Base-by-base conservation (phyloP, 92 coral and sea anemone species). In the Pocillopora meandrina region DNA sequence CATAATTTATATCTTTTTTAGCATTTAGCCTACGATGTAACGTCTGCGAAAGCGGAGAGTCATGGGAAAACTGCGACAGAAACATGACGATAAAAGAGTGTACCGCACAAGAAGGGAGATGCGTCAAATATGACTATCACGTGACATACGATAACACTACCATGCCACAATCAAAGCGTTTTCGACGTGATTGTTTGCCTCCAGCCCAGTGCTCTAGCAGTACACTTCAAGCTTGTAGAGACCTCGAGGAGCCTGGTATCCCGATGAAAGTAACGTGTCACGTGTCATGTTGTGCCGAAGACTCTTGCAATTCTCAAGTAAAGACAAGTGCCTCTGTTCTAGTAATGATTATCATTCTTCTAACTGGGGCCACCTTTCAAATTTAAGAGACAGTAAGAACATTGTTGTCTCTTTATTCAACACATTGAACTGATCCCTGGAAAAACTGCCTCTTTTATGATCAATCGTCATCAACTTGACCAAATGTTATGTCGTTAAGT, bases 291-390 rank as follows among this genome's bases (percentile, higher is more conserved):
- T 78, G 82, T 52, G 82, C 60, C 1, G 47, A 65, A 12, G 82
- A 64, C 55, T n/a, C 65, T 11, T 78, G 82, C 73, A 65, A 78
- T 61, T 64, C 82, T 12, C 61, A 78, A 20, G 82, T 21, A 21
- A 63, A 21, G 62, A 20, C 21, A 2, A 64, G 42, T 33, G 36
- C 61, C 56, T 21, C 82, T 6, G 35, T 78, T 13, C 71, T 47
- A 36, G 13, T 12, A 21, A 47, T 65, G 47, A 10, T 35, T 60
- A 31, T 47, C 13, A 64, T 57, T 33, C 31, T 65, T 16, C n/a
- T 78, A 13, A 9, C 55, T 56, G 34, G 23, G 5, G 36, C 14
- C 11, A 12, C 36, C 20, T 78, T 64, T 19, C 8, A 36, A 9
- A 8, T 65, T 64, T 65, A 66, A 15, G 33, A 8, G 34, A 66